Conservation (phyloP, 2,113 vertebrate genomes). For the Probosciger aterrimus region DNA sequence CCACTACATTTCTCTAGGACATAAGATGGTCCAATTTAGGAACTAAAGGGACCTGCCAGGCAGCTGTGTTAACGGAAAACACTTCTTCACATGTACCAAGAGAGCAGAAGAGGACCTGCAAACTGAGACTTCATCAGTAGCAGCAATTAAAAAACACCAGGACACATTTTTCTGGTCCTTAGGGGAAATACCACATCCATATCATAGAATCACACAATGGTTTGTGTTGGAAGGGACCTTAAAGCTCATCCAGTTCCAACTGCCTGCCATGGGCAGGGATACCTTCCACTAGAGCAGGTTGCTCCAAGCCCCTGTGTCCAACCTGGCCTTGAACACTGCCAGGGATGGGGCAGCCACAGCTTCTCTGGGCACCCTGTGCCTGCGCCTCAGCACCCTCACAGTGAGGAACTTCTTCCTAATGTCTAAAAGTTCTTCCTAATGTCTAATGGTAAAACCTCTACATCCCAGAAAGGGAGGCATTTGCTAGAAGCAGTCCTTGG, state of each 20-base stretch:
- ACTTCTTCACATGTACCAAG: not conserved
- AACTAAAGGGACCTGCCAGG: not conserved
- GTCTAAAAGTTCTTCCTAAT: not conserved
- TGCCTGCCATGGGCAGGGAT: not conserved
- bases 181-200: rapidly evolving
- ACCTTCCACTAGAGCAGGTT: not conserved
- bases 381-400: not conserved
- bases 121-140: not conserved
- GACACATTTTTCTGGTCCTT: not conserved
- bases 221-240: not conserved
- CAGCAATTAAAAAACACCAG: not conserved
- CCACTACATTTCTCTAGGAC: not conserved
- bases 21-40: rapidly evolving
- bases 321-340: not conserved
- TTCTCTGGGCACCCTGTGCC: not conserved
- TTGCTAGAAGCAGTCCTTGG: not conserved
- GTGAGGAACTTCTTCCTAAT: not conserved
- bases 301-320: not conserved
- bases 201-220: not conserved
- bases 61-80: not conserved
- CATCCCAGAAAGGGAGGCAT: not conserved
- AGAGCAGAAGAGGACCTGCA: not conserved
- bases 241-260: not conserved
- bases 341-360: not conserved
- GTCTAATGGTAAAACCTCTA: not conserved